Base-by-base conservation (phyloP, 2,888 invertebrate species). In the Oligia latruncula region DNA sequence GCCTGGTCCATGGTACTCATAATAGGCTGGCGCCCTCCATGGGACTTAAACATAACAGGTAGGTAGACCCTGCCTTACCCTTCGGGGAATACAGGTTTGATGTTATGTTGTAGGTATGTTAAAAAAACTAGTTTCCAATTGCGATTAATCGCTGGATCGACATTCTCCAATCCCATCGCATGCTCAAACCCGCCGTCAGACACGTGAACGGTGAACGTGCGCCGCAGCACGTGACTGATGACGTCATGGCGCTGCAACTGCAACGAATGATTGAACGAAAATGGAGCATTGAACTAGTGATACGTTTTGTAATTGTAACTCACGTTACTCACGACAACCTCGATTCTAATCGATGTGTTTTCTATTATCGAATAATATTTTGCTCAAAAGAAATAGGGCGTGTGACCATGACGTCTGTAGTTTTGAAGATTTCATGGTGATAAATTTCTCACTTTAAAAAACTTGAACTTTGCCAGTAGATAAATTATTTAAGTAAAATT, bases 201-300 rank as follows among this genome's bases (percentile, higher is more conserved):
- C 83, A 88, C 88, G 88, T 82, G 90, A 86, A 82, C 84, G 71
- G 88, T 82, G 90, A 86, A 82, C 84, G 71, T 60, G 73, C 58
- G 72, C 62, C 62, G 23, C 23, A 11, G 74, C 90, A 90, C 90
- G 90, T 90, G 90, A 90, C 71, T 8, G 11, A 20, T 87, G 87
- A 90, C 90, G 90, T 90, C 89, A 90, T 13, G 4, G 17, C 80
- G 66, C 20, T 86, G 88, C 89, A 87, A 82, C 79, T 84, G 88
- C 85, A 79, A 71, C 70, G 80, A 81, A 67, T 72, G 78, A 81
- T 67, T 75, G 82, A 89, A 78, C 71, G 85, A 84, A 90, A 89
- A 85, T 88, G 81, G 89, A 89, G 79, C 90, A 85, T 85, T 90
- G 89, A 90, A 90, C 90, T 78, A 87, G 64, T 84, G 85, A 70